These are phyloP conservation scores for Nesogale talazaci DNA, from an alignment of 2,113 vertebrate species.

Conservation along the genomic window DNA sequence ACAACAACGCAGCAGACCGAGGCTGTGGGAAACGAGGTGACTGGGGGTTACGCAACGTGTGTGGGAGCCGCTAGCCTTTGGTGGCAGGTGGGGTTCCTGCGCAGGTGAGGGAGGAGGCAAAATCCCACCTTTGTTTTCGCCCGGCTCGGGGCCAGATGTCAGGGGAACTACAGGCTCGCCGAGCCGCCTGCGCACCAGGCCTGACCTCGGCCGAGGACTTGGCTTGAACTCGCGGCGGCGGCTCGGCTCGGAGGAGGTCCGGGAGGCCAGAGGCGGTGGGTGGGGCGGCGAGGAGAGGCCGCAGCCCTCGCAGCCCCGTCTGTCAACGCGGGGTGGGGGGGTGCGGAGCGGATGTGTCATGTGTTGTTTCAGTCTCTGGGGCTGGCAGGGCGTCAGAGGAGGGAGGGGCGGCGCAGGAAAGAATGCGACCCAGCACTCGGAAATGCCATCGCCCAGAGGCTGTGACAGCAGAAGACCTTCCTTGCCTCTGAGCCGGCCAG, in stretches of 20 bases:
- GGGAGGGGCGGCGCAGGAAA: conserved; percentile 48
- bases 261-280: neutral
- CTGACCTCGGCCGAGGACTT: neutral
- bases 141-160: neutral
- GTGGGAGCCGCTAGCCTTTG: neutral
- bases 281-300: neutral
- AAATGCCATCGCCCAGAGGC: conserved; percentile 6
- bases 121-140: neutral
- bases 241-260: neutral
- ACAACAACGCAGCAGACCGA: conserved; percentile 31
- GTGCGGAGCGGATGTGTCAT: conserved; percentile 49
- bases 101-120: neutral
- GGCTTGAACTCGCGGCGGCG: neutral
- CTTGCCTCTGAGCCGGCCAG: neutral
- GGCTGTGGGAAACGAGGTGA: conserved; percentile 30
- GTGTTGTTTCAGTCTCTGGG: conserved; percentile 56
- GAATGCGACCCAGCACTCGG: conserved; percentile 34
- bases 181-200: neutral
- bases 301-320: neutral
- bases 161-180: neutral
- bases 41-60: neutral
- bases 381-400: neutral
- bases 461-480: neutral
- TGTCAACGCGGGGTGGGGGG: neutral
- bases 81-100: neutral